Evolutionary conservation across 2,797 vertebrate genomes (phyloP), one percentile per base, ranked within the genome.

Genomic region (Geotrypetes seraphini): DNA sequence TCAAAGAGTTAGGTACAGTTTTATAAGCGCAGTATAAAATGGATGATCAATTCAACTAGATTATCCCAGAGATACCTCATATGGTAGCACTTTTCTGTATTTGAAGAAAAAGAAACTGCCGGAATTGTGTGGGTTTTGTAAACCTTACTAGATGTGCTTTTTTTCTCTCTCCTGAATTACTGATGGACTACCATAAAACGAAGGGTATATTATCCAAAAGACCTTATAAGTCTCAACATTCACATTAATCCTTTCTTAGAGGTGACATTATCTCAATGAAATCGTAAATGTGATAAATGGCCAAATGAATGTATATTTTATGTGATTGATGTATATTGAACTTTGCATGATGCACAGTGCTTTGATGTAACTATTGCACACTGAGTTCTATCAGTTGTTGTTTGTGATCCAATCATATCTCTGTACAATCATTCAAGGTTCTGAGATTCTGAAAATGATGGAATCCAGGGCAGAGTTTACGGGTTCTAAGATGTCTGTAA

Each of bases 351-450:
- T 36, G 75, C 81, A 51, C 71, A 55, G 77, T 67, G 78, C 75
- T 83, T 81, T 79, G 69, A 72, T 80, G 63, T 77, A 70, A 73
- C 53, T 66, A 45, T 45, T 54, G 60, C 76, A 67, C 63, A 83
- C 90, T 92, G 93, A 97, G 90, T 93, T 96, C 85, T 93, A 91
- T 95, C 91, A 92, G 90, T 91, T 81, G 54, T 57, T 17, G 42
- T 62, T 63, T 75, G 70, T 83, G 66, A 78, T 50, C 35, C 10
- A 73, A 67, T 70, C 75, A 66, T 82, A 62, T 52, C 62, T 73
- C 71, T 85, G 75, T 83, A 67, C 73, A 88, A 84, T 83, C 78
- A 71, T 57, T 53, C 59, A 60, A 57, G 45, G 47, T 62, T 65
- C 69, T 83, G 69, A 60, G 63, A 78, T 76, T 61, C 73, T 57